Evolutionary conservation across 2,888 invertebrate genomes (phyloP).

Genomic region (Ormyrus pomaceus): DNA sequence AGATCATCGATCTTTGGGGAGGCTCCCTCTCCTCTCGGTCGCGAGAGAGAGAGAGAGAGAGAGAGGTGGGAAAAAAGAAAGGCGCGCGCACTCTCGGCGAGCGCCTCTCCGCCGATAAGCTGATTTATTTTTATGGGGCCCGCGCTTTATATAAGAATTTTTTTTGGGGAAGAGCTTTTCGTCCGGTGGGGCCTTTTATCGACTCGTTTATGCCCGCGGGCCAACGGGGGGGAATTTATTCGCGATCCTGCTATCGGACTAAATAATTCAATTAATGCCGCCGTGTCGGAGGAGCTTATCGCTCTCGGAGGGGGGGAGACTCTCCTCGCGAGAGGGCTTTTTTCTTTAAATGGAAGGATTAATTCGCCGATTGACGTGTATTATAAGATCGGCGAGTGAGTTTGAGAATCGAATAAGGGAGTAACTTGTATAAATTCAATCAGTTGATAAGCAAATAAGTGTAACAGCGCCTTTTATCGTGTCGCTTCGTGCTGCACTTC

Average conservation of each 20-base stretch:
- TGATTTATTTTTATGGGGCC: constrained; percentile 56
- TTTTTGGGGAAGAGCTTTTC: constrained; percentile 24
- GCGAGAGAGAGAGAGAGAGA: constrained; percentile 13
- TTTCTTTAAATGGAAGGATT: too few relatives aligned
- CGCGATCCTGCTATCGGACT: constrained; percentile 33
- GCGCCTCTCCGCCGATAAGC: constrained; percentile 50
- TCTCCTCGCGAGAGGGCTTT: too few relatives aligned
- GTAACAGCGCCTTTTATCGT: too few relatives aligned
- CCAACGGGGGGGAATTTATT: constrained; percentile 46
- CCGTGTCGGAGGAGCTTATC: neutral
- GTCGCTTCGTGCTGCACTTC: too few relatives aligned
- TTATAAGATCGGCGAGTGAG: too few relatives aligned
- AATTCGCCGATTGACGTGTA: too few relatives aligned
- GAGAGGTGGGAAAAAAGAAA: neutral
- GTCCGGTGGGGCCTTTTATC: constrained; percentile 23
- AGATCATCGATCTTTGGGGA: constrained; percentile 53
- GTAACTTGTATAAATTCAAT: too few relatives aligned
- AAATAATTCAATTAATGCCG: constrained; percentile 50
- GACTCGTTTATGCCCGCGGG: constrained; percentile 22
- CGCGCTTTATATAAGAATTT: constrained; percentile 26
- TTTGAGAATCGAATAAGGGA: too few relatives aligned
- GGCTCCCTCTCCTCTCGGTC: neutral
- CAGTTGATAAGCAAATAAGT: too few relatives aligned
- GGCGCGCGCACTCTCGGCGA: neutral
- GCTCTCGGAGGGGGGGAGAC: too few relatives aligned